A percentile compares a stretch with the other conserved stretches of the same genome.
Evolutionary conservation across 2,113 vertebrate species (phyloP).

Genomic region (Marcusenius ussheri): DNA sequence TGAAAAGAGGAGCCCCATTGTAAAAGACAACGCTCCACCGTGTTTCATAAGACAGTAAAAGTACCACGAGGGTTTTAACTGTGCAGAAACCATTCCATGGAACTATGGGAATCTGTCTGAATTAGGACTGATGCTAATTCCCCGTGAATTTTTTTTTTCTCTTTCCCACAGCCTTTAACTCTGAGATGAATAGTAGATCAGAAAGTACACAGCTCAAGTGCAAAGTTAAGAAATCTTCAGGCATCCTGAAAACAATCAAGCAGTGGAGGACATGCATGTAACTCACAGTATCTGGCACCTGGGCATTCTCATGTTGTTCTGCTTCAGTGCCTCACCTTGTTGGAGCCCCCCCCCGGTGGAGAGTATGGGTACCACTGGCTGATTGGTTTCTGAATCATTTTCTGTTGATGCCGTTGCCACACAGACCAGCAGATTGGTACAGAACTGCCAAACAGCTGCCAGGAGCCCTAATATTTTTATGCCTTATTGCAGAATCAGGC

Average conservation of each 20-base stretch:
- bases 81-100: slow-evolving; percentile 58
- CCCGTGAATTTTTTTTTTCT: slow-evolving; percentile 45
- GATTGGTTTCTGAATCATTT: background rate
- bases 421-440: background rate
- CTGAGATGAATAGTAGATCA: slow-evolving; percentile 48
- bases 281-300: background rate
- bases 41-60: slow-evolving; percentile 59
- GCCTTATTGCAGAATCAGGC: background rate
- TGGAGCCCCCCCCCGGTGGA: background rate
- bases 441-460: background rate
- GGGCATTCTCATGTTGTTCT: background rate
- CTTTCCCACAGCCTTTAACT: slow-evolving; percentile 47
- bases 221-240: background rate
- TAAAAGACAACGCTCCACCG: slow-evolving; percentile 50
- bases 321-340: background rate
- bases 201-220: slow-evolving; percentile 31
- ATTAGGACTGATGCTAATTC: slow-evolving; percentile 53
- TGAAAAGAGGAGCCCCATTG: slow-evolving; percentile 35
- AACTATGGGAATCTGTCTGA: slow-evolving; percentile 59
- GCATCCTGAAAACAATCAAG: background rate
- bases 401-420: background rate
- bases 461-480: background rate
- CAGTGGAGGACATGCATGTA: background rate
- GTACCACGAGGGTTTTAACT: slow-evolving; percentile 64
- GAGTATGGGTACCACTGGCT: background rate